phyloP scores from a whole-genome alignment of 2,888 invertebrate species.

The Campopleginae sp. region DNA sequence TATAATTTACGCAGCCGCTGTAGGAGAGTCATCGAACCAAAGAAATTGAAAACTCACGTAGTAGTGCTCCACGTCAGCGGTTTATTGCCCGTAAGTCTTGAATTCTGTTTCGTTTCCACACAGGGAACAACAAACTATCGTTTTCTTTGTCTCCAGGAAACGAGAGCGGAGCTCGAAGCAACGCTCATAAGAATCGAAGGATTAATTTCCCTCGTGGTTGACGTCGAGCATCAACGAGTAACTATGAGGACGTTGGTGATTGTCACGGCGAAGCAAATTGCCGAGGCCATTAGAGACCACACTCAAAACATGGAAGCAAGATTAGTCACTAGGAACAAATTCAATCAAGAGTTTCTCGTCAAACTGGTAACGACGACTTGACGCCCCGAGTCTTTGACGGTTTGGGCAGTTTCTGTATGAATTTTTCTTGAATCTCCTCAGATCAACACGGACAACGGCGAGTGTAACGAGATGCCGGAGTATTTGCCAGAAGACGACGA shows the following conservation, averaged over 20 bases:
- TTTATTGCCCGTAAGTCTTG: slow-evolving; percentile 77
- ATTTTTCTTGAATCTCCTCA: slow-evolving; percentile 53
- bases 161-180: slow-evolving; percentile 81
- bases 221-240: slow-evolving; percentile 83
- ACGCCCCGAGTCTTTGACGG: background rate
- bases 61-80: slow-evolving; percentile 81
- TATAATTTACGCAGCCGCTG: slow-evolving; percentile 83
- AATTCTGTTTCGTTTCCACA: background rate
- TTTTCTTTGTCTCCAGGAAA: slow-evolving; percentile 76
- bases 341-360: slow-evolving; percentile 83
- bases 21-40: slow-evolving; percentile 82
- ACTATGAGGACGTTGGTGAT: slow-evolving; percentile 83
- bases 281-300: slow-evolving; percentile 81
- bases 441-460: slow-evolving; percentile 77
- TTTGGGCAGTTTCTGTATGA: background rate
- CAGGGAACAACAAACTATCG: slow-evolving; percentile 2
- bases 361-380: slow-evolving; percentile 77
- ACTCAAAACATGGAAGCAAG: slow-evolving; percentile 82
- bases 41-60: slow-evolving; percentile 82
- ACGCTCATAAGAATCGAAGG: slow-evolving; percentile 83
- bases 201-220: slow-evolving; percentile 82
- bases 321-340: slow-evolving; percentile 83
- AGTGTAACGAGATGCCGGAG: slow-evolving; percentile 81
- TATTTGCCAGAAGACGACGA: slow-evolving; percentile 82
- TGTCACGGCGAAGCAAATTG: slow-evolving; percentile 82